Conservation (phyloP, 2,113 vertebrate genomes). For the Ellobius talpinus region DNA sequence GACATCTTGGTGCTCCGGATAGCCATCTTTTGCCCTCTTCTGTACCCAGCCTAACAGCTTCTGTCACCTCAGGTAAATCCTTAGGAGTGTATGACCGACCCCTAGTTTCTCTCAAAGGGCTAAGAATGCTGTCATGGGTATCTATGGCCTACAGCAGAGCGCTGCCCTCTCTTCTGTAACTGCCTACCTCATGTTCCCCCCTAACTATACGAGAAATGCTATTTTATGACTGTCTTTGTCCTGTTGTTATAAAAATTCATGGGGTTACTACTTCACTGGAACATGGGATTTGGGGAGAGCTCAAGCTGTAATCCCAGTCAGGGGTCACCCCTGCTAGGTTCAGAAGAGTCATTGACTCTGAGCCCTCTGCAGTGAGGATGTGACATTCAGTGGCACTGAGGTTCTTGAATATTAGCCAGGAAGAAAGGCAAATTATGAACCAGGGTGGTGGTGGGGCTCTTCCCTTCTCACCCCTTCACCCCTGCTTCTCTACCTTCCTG, state of each 20-base stretch:
- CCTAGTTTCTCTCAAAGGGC: neutral
- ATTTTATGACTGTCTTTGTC: neutral
- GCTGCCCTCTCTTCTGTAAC: neutral
- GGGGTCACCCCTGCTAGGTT: neutral
- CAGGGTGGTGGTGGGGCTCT: neutral
- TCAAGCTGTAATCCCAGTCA: too few relatives aligned
- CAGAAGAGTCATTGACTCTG: neutral
- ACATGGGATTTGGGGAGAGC: neutral
- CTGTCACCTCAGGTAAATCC: neutral
- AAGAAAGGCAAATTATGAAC: too few relatives aligned
- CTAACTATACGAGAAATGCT: neutral
- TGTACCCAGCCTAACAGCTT: neutral
- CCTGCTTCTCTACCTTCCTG: neutral
- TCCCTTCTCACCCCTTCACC: neutral
- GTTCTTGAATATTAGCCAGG: neutral
- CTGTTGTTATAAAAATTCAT: neutral
- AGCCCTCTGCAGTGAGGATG: neutral
- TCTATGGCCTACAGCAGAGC: neutral
- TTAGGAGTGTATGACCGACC: neutral
- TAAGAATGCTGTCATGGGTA: neutral
- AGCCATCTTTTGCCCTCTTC: neutral
- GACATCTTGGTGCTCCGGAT: neutral
- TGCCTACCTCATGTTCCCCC: neutral
- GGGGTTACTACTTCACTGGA: neutral
- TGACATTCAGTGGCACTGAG: neutral